Conservation (phyloP, 1,140 invertebrate species). For the Cotesia glomerata region DNA sequence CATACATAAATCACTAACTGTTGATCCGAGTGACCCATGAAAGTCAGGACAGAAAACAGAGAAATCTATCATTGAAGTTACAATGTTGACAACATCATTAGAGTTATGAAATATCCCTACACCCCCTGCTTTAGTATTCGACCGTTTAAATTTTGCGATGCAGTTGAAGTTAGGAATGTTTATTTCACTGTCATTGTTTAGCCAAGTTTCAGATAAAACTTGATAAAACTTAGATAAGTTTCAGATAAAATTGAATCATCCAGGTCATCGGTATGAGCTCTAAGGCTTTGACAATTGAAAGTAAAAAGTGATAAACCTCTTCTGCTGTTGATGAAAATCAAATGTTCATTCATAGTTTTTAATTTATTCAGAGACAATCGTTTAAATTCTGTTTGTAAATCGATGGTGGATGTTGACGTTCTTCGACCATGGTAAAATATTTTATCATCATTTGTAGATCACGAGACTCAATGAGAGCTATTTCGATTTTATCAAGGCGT, state of each 20-base stretch:
- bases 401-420: background rate
- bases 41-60: background rate
- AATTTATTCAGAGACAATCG: background rate
- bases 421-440: conserved; percentile 14
- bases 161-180: conserved; percentile 29
- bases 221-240: conserved; percentile 26
- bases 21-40: background rate
- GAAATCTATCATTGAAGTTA: conserved; percentile 15
- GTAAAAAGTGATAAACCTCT: conserved; percentile 17
- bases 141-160: conserved; percentile 13
- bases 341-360: background rate
- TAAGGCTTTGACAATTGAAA: conserved; percentile 33
- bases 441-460: conserved; percentile 37
- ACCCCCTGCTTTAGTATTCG: background rate
- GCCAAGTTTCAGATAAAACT: conserved; percentile 17
- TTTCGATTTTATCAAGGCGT: conserved; percentile 26
- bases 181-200: conserved; percentile 20
- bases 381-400: background rate
- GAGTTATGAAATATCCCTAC: background rate
- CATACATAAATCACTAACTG: conserved; percentile 18
- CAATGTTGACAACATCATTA: background rate
- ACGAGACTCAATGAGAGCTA: conserved; percentile 43
- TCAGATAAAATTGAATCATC: conserved; percentile 8
- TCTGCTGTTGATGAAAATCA: conserved; percentile 5
- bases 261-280: conserved; percentile 15